Percentiles rank a stretch among this genome's conserved stretches.
Conservation (phyloP, 1,140 invertebrate genomes). For the Sarcophaga peregrina region DNA sequence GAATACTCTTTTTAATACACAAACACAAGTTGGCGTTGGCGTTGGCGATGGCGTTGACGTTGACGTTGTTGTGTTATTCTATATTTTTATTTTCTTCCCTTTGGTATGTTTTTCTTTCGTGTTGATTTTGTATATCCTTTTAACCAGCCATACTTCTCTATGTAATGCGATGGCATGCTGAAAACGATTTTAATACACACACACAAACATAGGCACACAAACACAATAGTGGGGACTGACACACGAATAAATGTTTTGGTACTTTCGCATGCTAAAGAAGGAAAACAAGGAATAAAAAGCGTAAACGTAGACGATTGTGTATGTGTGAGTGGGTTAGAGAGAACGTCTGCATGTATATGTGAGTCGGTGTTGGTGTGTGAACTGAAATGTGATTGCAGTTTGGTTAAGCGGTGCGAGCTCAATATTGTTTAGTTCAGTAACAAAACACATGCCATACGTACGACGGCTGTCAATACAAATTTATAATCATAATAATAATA, state of each 20-base stretch:
- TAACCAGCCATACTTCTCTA: neutral
- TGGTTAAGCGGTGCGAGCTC: slow-evolving; percentile 41
- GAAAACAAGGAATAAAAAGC: slow-evolving; percentile 14
- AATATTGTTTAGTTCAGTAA: slow-evolving; percentile 38
- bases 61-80: neutral
- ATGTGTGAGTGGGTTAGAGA: neutral
- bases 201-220: neutral
- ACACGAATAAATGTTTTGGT: neutral
- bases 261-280: neutral
- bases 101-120: neutral
- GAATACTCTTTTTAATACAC: too few relatives aligned
- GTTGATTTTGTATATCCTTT: slow-evolving; percentile 1
- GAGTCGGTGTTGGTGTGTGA: slow-evolving; percentile 4
- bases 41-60: neutral
- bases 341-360: slow-evolving; percentile 6
- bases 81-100: neutral
- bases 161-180: slow-evolving; percentile 18
- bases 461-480: slow-evolving; percentile 29
- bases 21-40: too few relatives aligned
- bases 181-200: slow-evolving; percentile 24
- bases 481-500: slow-evolving; percentile 7
- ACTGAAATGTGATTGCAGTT: slow-evolving; percentile 34
- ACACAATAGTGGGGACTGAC: neutral
- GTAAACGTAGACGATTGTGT: neutral
- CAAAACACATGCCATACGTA: slow-evolving; percentile 39